Percentiles rank a stretch among this genome's conserved stretches.
Conservation (phyloP, 1,140 invertebrate species). For the Saccostrea cuccullata region DNA sequence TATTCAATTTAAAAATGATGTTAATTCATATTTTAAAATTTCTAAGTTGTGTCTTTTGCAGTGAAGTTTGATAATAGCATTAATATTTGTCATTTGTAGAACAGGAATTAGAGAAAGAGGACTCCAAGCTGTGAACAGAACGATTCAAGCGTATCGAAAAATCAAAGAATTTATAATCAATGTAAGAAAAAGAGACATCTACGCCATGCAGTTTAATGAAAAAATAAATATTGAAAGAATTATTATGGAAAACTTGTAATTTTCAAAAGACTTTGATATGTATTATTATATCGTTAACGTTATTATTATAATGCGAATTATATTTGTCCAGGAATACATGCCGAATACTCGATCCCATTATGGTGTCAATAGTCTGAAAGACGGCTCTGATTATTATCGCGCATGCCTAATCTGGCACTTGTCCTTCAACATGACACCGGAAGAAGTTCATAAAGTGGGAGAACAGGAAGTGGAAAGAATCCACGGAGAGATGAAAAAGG, state of each 20-base stretch:
- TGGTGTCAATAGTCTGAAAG: slow-evolving; percentile 72
- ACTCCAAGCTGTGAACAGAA: slow-evolving; percentile 46
- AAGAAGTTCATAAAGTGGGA: slow-evolving; percentile 77
- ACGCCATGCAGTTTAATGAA: background rate
- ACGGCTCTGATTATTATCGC: slow-evolving; percentile 76
- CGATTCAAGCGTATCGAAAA: slow-evolving; percentile 59
- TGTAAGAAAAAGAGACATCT: slow-evolving; percentile 52
- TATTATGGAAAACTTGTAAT: too few relatives aligned
- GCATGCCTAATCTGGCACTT: slow-evolving; percentile 79
- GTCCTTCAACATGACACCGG: slow-evolving; percentile 72
- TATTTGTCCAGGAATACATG: slow-evolving; percentile 69
- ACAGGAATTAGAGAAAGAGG: slow-evolving; percentile 55
- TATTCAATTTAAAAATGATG: background rate
- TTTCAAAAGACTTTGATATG: too few relatives aligned
- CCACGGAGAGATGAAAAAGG: slow-evolving; percentile 74
- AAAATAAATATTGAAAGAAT: too few relatives aligned
- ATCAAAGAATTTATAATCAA: slow-evolving; percentile 64
- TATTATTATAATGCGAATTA: background rate
- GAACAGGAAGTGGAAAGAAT: slow-evolving; percentile 77
- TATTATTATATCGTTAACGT: slow-evolving; percentile 7
- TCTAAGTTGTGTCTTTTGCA: background rate
- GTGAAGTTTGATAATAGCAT: background rate
- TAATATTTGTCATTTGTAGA: slow-evolving; percentile 50
- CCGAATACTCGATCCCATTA: slow-evolving; percentile 66
- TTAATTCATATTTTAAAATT: background rate